phyloP scores from a whole-genome alignment of 2,113 vertebrate genomes.

The Aix galericulata region DNA sequence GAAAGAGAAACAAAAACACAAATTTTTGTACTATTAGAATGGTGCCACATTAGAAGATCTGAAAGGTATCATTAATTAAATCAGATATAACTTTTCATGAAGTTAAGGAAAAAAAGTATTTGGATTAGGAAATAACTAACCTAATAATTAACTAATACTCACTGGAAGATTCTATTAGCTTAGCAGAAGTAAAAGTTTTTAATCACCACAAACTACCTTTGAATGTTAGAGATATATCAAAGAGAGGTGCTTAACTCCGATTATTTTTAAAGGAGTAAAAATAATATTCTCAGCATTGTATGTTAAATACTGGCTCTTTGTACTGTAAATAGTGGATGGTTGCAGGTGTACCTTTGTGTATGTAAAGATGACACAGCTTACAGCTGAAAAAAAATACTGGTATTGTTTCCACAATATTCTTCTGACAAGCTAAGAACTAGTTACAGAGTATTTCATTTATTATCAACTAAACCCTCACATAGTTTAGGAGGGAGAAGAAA shows the following conservation, averaged over 20 bases:
- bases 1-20: constrained; percentile 44
- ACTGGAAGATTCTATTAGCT: not conserved
- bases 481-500: accelerated
- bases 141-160: not conserved
- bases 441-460: not conserved
- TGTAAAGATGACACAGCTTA: not conserved
- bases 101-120: not conserved
- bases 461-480: not conserved
- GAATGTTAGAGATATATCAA: not conserved
- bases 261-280: not conserved
- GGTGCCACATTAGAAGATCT: not conserved
- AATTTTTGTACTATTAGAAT: not conserved
- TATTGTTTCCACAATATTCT: not conserved
- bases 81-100: not conserved
- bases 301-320: not conserved
- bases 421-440: not conserved
- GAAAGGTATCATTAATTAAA: not conserved
- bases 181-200: not conserved
- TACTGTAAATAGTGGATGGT: not conserved
- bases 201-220: not conserved
- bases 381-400: not conserved
- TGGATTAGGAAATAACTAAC: not conserved
- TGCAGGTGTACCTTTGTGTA: not conserved
- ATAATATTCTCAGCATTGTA: not conserved
- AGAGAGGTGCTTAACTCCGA: not conserved